Conservation (phyloP, 2,113 vertebrate species). For the Noctilio leporinus region DNA sequence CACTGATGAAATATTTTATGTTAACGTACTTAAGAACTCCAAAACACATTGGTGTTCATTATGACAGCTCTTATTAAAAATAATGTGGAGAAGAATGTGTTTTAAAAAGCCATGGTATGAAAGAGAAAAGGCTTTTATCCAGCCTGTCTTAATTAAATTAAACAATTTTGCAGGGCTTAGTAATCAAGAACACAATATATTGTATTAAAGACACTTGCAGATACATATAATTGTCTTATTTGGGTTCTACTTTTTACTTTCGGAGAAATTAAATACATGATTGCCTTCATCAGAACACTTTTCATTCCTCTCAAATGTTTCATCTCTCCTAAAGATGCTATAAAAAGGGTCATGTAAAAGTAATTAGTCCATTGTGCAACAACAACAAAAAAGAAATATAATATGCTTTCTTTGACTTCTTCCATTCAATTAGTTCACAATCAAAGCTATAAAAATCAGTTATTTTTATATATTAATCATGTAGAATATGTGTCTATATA, state of each 20-base stretch:
- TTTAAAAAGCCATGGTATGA: neutral
- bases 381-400: neutral
- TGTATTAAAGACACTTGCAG: neutral
- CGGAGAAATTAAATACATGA: slow-evolving; percentile 21
- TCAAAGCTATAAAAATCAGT: neutral
- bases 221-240: neutral
- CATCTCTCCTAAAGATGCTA: neutral
- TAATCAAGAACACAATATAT: neutral
- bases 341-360: neutral
- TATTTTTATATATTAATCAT: neutral
- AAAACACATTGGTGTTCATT: neutral
- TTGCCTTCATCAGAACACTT: neutral
- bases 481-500: neutral
- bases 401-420: neutral
- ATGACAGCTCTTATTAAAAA: neutral
- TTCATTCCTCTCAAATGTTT: neutral
- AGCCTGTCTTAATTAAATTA: neutral
- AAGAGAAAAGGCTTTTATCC: neutral
- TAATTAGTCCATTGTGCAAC: neutral
- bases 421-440: neutral
- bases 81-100: neutral
- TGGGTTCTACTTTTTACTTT: neutral
- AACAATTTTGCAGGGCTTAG: neutral
- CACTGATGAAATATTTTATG: neutral
- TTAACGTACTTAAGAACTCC: neutral